These are phyloP conservation scores for Chaetorhynchus papuensis DNA, from an alignment of 2,113 vertebrate genomes.

Conservation along the genomic window DNA sequence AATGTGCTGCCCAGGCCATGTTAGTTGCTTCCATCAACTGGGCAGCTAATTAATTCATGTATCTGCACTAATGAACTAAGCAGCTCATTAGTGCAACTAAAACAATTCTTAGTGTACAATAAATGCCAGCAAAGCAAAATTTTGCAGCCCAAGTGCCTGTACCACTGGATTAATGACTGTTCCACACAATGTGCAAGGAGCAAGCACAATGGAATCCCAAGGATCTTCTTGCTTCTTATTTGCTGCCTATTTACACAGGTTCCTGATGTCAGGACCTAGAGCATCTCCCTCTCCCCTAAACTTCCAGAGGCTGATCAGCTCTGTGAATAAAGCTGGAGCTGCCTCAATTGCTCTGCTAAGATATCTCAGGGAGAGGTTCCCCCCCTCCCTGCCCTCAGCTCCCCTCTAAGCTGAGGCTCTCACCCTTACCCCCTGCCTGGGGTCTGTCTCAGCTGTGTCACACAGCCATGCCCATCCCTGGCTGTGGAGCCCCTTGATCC, in stretches of 20 bases:
- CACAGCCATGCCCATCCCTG: not conserved
- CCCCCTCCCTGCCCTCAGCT: not conserved
- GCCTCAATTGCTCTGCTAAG: not conserved
- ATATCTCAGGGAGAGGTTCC: fast-evolving
- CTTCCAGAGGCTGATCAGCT: not conserved
- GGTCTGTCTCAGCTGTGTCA: not conserved
- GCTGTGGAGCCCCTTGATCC: not conserved
- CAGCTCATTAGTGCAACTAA: not conserved
- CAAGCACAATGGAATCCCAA: not conserved
- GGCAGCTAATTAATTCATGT: not conserved
- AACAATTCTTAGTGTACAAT: not conserved
- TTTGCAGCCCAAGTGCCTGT: not conserved
- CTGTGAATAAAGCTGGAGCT: not conserved
- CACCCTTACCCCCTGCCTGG: too few species aligned
- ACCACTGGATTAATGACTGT: not conserved
- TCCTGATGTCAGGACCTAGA: not conserved
- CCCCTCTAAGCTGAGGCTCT: not conserved
- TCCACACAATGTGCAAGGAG: not conserved
- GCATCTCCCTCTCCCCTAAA: not conserved
- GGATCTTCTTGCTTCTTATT: not conserved
- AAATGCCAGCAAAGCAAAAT: not conserved
- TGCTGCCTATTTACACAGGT: not conserved
- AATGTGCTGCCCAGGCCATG: fast-evolving
- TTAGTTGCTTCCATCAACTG: not conserved
- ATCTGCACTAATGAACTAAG: not conserved